Evolutionary conservation across 64 coral and sea anemone genomes (phyloP).

Genomic region (Montipora efflorescens): DNA sequence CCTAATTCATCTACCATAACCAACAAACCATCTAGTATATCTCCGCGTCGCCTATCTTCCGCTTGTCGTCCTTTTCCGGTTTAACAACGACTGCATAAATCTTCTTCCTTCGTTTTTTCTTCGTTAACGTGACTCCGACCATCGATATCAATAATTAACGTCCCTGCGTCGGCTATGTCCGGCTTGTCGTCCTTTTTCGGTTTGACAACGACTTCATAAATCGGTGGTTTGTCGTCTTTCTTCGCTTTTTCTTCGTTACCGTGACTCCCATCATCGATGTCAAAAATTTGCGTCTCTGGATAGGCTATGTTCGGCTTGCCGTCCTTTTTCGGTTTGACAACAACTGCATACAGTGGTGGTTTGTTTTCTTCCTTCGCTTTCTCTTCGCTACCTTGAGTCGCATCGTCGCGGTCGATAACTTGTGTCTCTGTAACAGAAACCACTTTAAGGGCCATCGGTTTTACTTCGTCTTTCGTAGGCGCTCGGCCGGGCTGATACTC

Average conservation of each 20-base stretch:
- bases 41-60: too few relatives aligned
- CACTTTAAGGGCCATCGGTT: neutral
- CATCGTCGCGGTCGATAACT: neutral
- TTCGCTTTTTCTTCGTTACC: neutral
- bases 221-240: neutral
- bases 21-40: too few relatives aligned
- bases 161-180: too few relatives aligned
- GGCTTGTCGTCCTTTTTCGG: too few relatives aligned
- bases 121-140: too few relatives aligned
- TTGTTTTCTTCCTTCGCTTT: neutral
- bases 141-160: too few relatives aligned
- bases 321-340: neutral
- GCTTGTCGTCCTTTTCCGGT: too few relatives aligned
- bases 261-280: neutral
- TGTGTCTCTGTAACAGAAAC: conserved; percentile 27
- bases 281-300: conserved; percentile 3
- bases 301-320: neutral
- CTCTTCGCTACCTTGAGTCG: neutral
- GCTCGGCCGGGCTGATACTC: neutral
- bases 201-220: neutral
- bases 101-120: too few relatives aligned
- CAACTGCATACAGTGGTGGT: conserved; percentile 4
- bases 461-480: neutral
- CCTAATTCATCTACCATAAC: too few relatives aligned
- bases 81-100: neutral